A percentile compares a stretch with the other conserved stretches of the same genome.
phyloP scores from a whole-genome alignment of 2,113 vertebrate genomes.

The Phycodurus eques region DNA sequence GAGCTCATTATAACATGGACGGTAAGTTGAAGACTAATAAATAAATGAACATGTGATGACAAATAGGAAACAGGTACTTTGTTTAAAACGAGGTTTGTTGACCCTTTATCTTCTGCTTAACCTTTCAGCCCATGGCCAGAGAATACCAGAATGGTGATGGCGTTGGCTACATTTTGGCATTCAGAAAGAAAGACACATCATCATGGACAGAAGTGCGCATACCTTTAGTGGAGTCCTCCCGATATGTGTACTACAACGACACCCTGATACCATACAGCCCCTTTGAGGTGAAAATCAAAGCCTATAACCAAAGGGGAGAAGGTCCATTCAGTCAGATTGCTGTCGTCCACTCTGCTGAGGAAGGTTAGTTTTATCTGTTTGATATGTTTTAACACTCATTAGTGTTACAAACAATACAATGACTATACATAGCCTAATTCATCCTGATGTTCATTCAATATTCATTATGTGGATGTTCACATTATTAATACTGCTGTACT shows the following conservation, averaged over 20 bases:
- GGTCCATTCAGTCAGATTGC: conserved; percentile 90
- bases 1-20: conserved; percentile 94
- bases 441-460: too few species aligned
- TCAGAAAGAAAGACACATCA: conserved; percentile 77
- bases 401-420: not conserved
- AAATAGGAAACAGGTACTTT: not conserved
- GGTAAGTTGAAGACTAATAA: conserved; percentile 70
- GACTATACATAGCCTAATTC: too few species aligned
- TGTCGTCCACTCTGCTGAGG: conserved; percentile 88
- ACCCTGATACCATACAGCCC: conserved; percentile 84
- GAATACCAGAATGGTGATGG: conserved; percentile 95
- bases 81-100: not conserved
- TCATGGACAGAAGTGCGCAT: conserved; percentile 77
- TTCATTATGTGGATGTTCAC: too few species aligned
- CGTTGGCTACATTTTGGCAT: conserved; percentile 89
- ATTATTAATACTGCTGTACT: too few species aligned
- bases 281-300: conserved; percentile 92
- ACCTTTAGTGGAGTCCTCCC: conserved; percentile 81
- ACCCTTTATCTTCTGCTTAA: not conserved
- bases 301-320: conserved; percentile 87
- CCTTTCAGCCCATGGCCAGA: conserved; percentile 78
- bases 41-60: not conserved
- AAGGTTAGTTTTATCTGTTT: conserved; percentile 73
- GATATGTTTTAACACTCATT: not conserved
- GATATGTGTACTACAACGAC: conserved; percentile 87